These are phyloP conservation scores for Lithophane ornitopus DNA, from an alignment of 2,888 invertebrate genomes.

Conservation along the genomic window DNA sequence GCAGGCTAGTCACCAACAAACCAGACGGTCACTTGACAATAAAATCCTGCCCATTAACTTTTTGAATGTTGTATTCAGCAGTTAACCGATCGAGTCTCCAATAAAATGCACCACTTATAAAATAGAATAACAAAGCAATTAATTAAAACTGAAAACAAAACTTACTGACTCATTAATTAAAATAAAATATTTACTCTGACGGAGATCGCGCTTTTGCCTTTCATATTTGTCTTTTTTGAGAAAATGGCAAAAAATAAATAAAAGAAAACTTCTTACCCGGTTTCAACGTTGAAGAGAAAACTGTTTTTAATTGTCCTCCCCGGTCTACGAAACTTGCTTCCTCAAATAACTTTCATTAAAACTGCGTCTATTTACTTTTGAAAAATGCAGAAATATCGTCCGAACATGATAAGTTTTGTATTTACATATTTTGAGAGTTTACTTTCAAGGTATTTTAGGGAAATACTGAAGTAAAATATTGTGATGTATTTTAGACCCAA, in stretches of 20 bases:
- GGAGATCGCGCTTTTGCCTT: conserved; percentile 1
- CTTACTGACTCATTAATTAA: conserved; percentile 16
- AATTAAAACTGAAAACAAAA: conserved; percentile 14
- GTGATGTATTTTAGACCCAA: background rate
- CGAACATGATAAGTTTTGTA: conserved; percentile 34
- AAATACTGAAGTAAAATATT: background rate
- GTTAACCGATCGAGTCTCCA: too few species aligned
- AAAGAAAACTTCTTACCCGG: conserved; percentile 21
- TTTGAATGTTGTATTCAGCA: background rate
- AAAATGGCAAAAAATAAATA: conserved; percentile 28
- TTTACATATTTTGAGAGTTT: conserved; percentile 23
- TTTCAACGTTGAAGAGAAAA: conserved; percentile 53
- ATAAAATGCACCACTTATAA: background rate
- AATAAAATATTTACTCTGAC: conserved; percentile 34
- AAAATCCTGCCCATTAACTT: background rate
- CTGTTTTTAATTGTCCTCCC: conserved; percentile 63
- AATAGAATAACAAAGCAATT: too few species aligned
- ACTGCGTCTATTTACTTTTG: conserved; percentile 27
- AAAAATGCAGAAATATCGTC: conserved; percentile 43
- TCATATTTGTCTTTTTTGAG: conserved; percentile 28
- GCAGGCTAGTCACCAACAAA: too few species aligned
- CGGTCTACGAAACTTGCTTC: conserved; percentile 44
- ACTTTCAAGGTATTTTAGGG: background rate
- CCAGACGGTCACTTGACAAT: background rate
- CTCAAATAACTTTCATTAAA: conserved; percentile 56